Conservation (phyloP, 2,797 vertebrate species). For the Schizothorax lantsangensis region DNA sequence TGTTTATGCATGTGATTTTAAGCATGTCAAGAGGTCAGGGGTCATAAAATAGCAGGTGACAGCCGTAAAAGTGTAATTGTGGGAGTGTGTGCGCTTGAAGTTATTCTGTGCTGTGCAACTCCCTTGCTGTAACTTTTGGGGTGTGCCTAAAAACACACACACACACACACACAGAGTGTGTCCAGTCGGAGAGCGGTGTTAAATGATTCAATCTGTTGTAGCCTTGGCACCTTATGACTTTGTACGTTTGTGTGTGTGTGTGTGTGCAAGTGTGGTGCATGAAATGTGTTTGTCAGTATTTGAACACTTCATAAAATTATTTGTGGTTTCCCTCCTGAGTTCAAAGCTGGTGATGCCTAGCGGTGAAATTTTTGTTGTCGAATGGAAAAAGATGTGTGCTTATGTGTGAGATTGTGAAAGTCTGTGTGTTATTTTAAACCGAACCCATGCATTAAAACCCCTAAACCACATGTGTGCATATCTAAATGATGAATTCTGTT, state of each 20-base stretch:
- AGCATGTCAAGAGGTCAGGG: conserved; percentile 52
- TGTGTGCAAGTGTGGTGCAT: conserved; percentile 47
- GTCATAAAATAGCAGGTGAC: conserved; percentile 59
- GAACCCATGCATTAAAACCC: neutral
- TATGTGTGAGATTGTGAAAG: conserved; percentile 32
- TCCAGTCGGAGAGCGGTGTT: conserved; percentile 52
- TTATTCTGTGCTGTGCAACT: conserved; percentile 27
- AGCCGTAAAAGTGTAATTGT: conserved; percentile 55
- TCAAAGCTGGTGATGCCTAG: conserved; percentile 72
- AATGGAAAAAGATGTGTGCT: conserved; percentile 39
- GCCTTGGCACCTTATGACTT: conserved; percentile 62
- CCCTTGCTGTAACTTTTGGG: conserved; percentile 15
- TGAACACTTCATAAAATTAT: conserved; percentile 80
- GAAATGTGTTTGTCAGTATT: conserved; percentile 64
- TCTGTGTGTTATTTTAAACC: neutral
- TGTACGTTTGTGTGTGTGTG: conserved; percentile 29
- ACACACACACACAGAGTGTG: neutral
- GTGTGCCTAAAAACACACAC: conserved; percentile 28
- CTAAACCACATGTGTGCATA: neutral
- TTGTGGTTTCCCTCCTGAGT: conserved; percentile 72
- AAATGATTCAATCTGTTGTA: conserved; percentile 66
- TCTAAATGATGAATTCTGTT: neutral
- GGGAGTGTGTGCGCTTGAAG: conserved; percentile 56
- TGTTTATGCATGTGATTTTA: conserved; percentile 47
- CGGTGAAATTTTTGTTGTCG: conserved; percentile 59